Conservation (phyloP, 92 coral and sea anemone species). For the Pocillopora grandis region DNA sequence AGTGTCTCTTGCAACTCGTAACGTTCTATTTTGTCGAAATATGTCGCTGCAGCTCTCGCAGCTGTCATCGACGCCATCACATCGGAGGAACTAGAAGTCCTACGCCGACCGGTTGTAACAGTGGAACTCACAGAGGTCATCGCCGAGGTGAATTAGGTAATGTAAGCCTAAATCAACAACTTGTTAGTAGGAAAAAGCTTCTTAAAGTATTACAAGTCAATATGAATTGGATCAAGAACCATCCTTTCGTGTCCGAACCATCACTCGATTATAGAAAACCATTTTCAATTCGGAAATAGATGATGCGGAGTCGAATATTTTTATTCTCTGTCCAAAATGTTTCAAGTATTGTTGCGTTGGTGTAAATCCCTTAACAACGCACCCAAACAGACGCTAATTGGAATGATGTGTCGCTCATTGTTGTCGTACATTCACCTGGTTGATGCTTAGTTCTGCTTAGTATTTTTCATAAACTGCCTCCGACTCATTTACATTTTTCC, state of each 20-base stretch:
- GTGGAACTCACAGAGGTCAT: slow-evolving; percentile 35
- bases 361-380: slow-evolving; percentile 14
- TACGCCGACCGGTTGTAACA: slow-evolving; percentile 15
- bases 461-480: not conserved
- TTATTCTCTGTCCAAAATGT: not conserved
- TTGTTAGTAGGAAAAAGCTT: not conserved
- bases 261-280: not conserved
- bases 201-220: not conserved
- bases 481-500: slow-evolving; percentile 8
- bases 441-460: not conserved
- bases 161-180: not conserved
- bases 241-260: not conserved
- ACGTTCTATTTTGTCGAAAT: slow-evolving; percentile 98
- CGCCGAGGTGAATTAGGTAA: not conserved
- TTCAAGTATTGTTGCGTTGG: not conserved
- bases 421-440: slow-evolving; percentile 35
- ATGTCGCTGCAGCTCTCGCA: slow-evolving; percentile 88
- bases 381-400: slow-evolving; percentile 2
- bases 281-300: not conserved
- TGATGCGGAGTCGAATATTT: not conserved
- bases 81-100: slow-evolving; percentile 56
- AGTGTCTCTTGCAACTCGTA: slow-evolving; percentile 94
- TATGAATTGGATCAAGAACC: not conserved
- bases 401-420: not conserved
- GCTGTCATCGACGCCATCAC: slow-evolving; percentile 85